phyloP scores from a whole-genome alignment of 92 coral and sea anemone species.

The Phenganax marumi region DNA sequence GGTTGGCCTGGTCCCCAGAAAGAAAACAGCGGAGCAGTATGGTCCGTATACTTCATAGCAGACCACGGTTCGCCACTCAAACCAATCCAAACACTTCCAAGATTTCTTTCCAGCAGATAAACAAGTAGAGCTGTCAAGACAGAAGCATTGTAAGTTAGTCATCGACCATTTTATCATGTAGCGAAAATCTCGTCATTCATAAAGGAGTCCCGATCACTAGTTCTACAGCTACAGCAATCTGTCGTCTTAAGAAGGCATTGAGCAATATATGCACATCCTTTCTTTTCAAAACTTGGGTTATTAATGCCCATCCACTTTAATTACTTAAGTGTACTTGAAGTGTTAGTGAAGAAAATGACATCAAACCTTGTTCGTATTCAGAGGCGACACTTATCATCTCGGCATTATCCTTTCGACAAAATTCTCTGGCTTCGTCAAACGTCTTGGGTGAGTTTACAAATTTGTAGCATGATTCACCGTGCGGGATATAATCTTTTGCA shows the following conservation, averaged over 20 bases:
- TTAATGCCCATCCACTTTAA: not conserved
- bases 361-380: conserved; percentile 33
- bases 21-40: conserved; percentile 61
- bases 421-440: conserved; percentile 70
- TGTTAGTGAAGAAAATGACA: not conserved
- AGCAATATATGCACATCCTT: no score
- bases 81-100: conserved; percentile 93
- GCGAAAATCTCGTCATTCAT: not conserved
- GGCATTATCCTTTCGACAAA: conserved; percentile 47
- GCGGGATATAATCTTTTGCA: conserved; percentile 44
- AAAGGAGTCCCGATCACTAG: no score
- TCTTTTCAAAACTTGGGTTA: not conserved
- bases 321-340: not conserved
- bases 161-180: not conserved
- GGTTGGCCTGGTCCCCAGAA: conserved; percentile 82
- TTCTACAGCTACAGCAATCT: no score
- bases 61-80: conserved; percentile 56
- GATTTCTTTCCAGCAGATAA: conserved; percentile 65
- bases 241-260: no score
- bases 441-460: conserved; percentile 57
- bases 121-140: conserved; percentile 17
- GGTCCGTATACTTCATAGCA: conserved; percentile 71
- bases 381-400: conserved; percentile 12
- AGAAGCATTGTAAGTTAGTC: not conserved
- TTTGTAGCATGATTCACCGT: conserved; percentile 61